Percentiles rank a stretch among this genome's conserved stretches.
Evolutionary conservation across 2,113 vertebrate genomes (phyloP).

Genomic region (Raphicerus campestris): DNA sequence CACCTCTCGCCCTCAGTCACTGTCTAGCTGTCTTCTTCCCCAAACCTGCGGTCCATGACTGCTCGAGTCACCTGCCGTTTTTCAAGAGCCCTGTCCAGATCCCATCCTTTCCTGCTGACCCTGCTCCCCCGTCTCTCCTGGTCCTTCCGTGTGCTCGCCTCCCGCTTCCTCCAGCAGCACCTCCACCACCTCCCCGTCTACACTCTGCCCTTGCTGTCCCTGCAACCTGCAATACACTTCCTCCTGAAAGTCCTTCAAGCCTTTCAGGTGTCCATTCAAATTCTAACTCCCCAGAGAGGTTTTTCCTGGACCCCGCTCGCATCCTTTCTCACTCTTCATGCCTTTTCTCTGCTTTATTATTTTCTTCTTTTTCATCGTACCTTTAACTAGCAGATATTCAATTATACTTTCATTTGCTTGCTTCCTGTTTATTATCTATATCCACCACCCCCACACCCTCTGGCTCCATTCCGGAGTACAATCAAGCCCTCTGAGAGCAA

Average conservation of each 20-base stretch:
- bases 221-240: neutral
- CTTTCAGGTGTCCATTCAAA: neutral
- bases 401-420: neutral
- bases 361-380: neutral
- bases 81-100: neutral
- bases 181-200: neutral
- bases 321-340: neutral
- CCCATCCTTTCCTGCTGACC: neutral
- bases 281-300: neutral
- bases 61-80: neutral
- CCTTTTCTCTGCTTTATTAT: neutral
- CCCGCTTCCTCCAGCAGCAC: neutral
- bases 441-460: accelerated
- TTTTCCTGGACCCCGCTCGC: neutral
- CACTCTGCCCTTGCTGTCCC: neutral
- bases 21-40: neutral
- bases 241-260: neutral
- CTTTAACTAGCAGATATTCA: neutral
- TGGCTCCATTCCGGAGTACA: neutral
- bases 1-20: neutral
- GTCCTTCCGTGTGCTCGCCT: too few relatives aligned
- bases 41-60: accelerated
- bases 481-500: neutral
- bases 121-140: neutral
- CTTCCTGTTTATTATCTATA: neutral